Conservation (phyloP, 2,888 invertebrate genomes). For the Odontomyia ornata region DNA sequence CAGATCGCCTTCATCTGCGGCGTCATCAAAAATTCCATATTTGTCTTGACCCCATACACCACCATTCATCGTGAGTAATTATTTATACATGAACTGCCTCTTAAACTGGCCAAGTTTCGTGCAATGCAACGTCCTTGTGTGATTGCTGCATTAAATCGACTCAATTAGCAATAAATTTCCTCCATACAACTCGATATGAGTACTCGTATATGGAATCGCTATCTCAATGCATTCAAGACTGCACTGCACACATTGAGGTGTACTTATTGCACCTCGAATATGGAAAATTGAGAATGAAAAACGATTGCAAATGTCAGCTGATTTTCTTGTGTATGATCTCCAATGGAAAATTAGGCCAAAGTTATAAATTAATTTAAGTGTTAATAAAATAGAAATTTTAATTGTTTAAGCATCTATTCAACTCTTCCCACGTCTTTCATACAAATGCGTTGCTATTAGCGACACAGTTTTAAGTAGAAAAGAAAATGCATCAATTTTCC, state of each 20-base stretch:
- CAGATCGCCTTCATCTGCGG: too few species aligned
- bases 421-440: too few species aligned
- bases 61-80: not conserved
- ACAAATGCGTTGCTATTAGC: too few species aligned
- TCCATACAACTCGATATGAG: not conserved
- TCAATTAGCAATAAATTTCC: constrained; percentile 26
- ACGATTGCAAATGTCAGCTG: too few species aligned
- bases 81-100: constrained; percentile 6
- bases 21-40: not conserved
- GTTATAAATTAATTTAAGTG: too few species aligned
- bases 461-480: too few species aligned
- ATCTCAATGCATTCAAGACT: not conserved
- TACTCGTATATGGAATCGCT: constrained; percentile 1
- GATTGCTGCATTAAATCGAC: not conserved
- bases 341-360: too few species aligned
- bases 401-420: too few species aligned
- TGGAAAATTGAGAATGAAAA: not conserved
- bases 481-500: too few species aligned
- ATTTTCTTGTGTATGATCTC: too few species aligned
- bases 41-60: not conserved
- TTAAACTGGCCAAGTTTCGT: not conserved
- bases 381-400: too few species aligned
- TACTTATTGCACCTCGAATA: not conserved
- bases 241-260: not conserved
- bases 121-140: constrained; percentile 11